Percentiles rank a stretch among this genome's conserved stretches.
These are phyloP conservation scores for Rhinolophus ferrumequinum DNA, from an alignment of 2,113 vertebrate species.

Conservation along the genomic window DNA sequence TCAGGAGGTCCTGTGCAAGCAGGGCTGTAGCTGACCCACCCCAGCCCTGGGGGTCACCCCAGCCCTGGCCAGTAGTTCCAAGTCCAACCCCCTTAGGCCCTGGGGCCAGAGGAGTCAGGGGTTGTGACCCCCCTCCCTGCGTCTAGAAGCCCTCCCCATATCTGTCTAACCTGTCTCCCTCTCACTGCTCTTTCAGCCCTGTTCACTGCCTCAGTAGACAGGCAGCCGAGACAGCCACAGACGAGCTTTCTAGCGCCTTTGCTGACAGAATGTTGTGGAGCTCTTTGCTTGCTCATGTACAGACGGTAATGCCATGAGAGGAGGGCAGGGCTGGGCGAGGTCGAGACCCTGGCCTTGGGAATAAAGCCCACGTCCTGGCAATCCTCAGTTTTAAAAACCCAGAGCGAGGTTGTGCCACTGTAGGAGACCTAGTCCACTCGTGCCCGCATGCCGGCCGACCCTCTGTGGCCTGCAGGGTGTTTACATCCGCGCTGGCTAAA, in stretches of 20 bases:
- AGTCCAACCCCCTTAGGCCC: neutral
- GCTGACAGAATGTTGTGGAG: slow-evolving; percentile 63
- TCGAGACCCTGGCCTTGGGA: neutral
- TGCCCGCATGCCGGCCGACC: neutral
- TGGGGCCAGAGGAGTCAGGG: neutral
- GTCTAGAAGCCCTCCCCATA: neutral
- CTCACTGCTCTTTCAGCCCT: neutral
- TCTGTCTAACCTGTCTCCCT: neutral
- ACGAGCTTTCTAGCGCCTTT: neutral
- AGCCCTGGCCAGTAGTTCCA: neutral
- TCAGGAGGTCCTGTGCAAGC: neutral
- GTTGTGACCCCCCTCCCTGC: fast-evolving
- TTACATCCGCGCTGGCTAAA: neutral
- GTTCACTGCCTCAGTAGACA: neutral
- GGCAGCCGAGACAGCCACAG: neutral
- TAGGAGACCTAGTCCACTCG: neutral
- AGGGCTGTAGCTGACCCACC: neutral
- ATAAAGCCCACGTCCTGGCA: neutral
- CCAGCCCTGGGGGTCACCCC: neutral
- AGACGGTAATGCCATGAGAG: slow-evolving; percentile 45
- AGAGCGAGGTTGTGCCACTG: neutral
- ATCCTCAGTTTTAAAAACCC: neutral
- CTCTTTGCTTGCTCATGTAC: slow-evolving; percentile 53
- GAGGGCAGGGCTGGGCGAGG: slow-evolving; percentile 52
- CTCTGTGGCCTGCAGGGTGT: neutral